These are phyloP conservation scores for Caenorhabditis virilis DNA, from an alignment of 2,888 invertebrate species.

Conservation along the genomic window DNA sequence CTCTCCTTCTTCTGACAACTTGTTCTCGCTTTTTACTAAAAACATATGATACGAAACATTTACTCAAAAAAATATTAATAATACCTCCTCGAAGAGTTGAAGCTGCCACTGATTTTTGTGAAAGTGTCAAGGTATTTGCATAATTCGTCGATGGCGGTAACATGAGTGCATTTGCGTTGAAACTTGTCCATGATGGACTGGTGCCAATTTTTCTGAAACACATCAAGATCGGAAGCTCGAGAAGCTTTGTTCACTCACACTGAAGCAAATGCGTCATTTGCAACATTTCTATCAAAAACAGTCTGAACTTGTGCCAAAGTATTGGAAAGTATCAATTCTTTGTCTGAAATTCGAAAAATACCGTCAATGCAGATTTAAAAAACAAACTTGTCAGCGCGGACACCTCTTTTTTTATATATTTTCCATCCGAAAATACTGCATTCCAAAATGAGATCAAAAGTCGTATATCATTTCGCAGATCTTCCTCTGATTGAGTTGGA, in stretches of 20 bases:
- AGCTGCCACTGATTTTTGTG: constrained; percentile 20
- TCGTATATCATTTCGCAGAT: constrained; percentile 85
- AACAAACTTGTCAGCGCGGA: constrained; percentile 32
- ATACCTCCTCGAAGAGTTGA: constrained; percentile 3
- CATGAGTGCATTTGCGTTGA: constrained; percentile 19
- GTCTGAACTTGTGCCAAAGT: constrained; percentile 27
- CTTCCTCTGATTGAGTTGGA: constrained; percentile 80
- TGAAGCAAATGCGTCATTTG: no score
- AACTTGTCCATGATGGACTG: no score
- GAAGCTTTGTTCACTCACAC: no score
- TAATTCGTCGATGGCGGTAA: constrained; percentile 46
- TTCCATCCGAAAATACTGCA: constrained; percentile 78
- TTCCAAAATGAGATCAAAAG: constrained; percentile 93
- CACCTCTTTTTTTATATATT: constrained; percentile 70
- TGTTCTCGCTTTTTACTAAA: constrained; percentile 3
- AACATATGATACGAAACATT: no score
- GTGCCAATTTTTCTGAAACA: not conserved
- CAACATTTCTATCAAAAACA: constrained; percentile 19
- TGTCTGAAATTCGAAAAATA: constrained; percentile 5
- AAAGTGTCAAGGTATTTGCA: constrained; percentile 56
- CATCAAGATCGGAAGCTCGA: not conserved
- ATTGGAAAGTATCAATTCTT: constrained; percentile 15
- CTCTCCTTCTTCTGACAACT: constrained; percentile 19
- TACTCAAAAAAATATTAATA: no score
- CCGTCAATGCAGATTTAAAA: not conserved